phyloP scores from a whole-genome alignment of 2,888 invertebrate species.

The Germaria angustata region DNA sequence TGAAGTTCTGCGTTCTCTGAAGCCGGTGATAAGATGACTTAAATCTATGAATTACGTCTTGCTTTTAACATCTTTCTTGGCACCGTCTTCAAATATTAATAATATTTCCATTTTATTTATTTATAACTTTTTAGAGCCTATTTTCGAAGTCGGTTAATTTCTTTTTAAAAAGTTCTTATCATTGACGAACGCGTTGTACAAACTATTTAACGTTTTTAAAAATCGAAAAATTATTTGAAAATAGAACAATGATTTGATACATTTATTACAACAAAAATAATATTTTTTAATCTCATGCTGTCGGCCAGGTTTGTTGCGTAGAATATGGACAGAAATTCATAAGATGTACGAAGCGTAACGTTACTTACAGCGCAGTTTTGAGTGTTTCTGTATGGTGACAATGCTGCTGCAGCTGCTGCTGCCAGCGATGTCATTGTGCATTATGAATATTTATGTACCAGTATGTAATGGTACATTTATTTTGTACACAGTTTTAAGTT shows the following conservation, averaged over 20 bases:
- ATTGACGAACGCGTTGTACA: no score
- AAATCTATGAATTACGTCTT: no score
- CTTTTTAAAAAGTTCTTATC: no score
- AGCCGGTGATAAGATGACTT: no score
- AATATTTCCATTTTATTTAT: no score
- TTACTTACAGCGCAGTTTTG: background rate
- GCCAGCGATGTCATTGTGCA: slow-evolving; percentile 38
- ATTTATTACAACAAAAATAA: slow-evolving; percentile 2
- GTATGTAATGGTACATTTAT: slow-evolving; percentile 59
- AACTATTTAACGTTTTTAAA: background rate
- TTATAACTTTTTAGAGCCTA: no score
- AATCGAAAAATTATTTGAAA: background rate
- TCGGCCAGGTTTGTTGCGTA: background rate
- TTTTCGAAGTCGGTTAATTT: no score
- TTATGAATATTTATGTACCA: slow-evolving; percentile 32
- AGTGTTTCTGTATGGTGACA: slow-evolving; percentile 50
- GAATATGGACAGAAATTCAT: slow-evolving; percentile 16
- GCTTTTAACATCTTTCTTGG: no score
- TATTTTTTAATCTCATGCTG: background rate
- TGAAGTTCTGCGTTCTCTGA: no score
- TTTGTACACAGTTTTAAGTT: slow-evolving; percentile 31
- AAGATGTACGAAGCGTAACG: slow-evolving; percentile 55
- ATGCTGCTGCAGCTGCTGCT: background rate
- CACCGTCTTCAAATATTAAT: no score
- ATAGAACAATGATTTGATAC: background rate